Conservation (phyloP, 2,888 invertebrate species). For the Altica lythri region DNA sequence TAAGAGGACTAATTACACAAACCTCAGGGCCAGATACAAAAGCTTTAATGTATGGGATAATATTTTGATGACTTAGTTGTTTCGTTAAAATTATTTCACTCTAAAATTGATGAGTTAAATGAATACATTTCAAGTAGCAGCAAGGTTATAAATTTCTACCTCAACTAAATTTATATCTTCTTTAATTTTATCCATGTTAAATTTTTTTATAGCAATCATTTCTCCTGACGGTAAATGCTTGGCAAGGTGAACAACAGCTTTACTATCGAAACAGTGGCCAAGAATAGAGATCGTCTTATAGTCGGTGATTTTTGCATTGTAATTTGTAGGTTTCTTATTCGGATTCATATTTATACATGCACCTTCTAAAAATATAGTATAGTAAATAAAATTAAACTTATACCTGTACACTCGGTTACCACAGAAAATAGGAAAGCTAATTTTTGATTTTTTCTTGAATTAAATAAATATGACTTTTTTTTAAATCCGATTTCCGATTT, state of each 20-base stretch:
- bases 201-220: slow-evolving; percentile 75
- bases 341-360: slow-evolving; percentile 9
- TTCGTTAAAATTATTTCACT: slow-evolving; percentile 79
- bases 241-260: slow-evolving; percentile 73
- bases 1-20: slow-evolving; percentile 79
- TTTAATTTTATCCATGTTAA: slow-evolving; percentile 73
- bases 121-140: not conserved
- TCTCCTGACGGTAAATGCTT: slow-evolving; percentile 68
- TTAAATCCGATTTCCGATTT: not conserved
- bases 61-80: slow-evolving; percentile 78
- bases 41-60: slow-evolving; percentile 74
- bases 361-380: not conserved
- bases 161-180: slow-evolving; percentile 65
- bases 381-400: too few relatives aligned
- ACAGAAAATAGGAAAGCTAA: too few relatives aligned
- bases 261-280: slow-evolving; percentile 71
- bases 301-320: slow-evolving; percentile 64
- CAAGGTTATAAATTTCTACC: slow-evolving; percentile 47
- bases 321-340: slow-evolving; percentile 25
- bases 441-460: not conserved
- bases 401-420: too few relatives aligned
- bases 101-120: too few relatives aligned
- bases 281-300: slow-evolving; percentile 72
- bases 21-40: slow-evolving; percentile 80
- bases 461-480: not conserved